A percentile compares a stretch with the other conserved stretches of the same genome.
Conservation (phyloP, 2,113 vertebrate genomes). For the Gavia stellata region DNA sequence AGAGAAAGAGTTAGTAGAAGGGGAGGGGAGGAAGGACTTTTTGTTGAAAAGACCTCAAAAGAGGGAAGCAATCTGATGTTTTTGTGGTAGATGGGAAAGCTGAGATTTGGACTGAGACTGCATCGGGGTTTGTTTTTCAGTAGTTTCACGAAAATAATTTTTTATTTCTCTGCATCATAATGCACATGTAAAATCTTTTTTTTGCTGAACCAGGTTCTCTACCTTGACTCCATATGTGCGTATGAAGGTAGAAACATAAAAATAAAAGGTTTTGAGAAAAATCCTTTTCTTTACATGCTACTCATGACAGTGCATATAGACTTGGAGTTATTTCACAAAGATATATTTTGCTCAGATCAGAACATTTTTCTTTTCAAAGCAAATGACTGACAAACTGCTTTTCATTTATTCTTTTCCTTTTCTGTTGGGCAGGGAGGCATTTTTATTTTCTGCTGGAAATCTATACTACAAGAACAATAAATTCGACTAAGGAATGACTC, state of each 20-base stretch:
- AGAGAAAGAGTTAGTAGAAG: background rate
- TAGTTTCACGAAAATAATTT: background rate
- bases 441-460: background rate
- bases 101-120: background rate
- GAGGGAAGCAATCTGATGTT: background rate
- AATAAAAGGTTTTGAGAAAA: background rate
- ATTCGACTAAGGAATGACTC: background rate
- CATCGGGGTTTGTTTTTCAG: background rate
- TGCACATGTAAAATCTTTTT: background rate
- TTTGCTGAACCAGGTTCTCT: background rate
- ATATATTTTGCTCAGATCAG: background rate
- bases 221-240: background rate
- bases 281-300: background rate
- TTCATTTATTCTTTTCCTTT: background rate
- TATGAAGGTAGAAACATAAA: background rate
- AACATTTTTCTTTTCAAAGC: background rate
- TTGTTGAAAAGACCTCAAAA: background rate
- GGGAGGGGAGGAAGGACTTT: background rate
- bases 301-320: background rate
- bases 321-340: background rate
- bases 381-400: background rate
- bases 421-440: background rate
- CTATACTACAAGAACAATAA: accelerated
- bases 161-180: background rate
- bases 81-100: background rate